Evolutionary conservation across 2,888 invertebrate species (phyloP), one percentile per base, ranked within the genome.

Genomic region (Erynnis tages): DNA sequence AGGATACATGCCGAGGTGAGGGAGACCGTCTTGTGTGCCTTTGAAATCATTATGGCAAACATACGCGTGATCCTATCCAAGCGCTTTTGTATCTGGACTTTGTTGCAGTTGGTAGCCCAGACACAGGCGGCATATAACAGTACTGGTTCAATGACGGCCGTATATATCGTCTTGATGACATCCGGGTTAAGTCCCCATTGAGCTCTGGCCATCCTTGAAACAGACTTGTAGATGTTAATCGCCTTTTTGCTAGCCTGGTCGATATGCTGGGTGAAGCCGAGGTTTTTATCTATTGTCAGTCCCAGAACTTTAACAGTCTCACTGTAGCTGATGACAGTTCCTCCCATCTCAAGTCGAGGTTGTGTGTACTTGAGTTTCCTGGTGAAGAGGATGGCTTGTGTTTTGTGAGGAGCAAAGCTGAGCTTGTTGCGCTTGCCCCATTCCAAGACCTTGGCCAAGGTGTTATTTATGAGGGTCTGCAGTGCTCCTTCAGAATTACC

Each of bases 381-480:
- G 0, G 61, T 62, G 0, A 59, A 8, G 0, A 57, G 3, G 16
- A 60, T 54, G 0, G 47, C 50, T 1, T 47, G 35, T 0, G 58
- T 60, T 19, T 60, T 60, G 0, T 59, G 58, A 0, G 60, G 14
- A 0, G 59, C 55, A 23, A 60, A 59, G 11, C 14, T 57, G 0
- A 62, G 14, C 14, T 59, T 61, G 4, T 47, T 45, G 1, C 16
- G 7, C 1, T 4, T 8, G 1, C 58, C 60, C 62, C 60, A 61
- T 2, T 41, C 25, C 0, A 14, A 2, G 5, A 58, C 43, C 0
- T 6, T 8, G 0, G 34, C 21, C 1, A 62, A 41, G 0, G 45
- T 25, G 0, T 4, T 5, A 7, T 54, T 56, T 1, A 47, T 34
- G 2, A 8, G 29, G 2, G 4, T 13, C 16, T 56, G 21, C 0